Evolutionary conservation across 2,113 vertebrate genomes (phyloP).

Genomic region (Eulemur rufifrons): DNA sequence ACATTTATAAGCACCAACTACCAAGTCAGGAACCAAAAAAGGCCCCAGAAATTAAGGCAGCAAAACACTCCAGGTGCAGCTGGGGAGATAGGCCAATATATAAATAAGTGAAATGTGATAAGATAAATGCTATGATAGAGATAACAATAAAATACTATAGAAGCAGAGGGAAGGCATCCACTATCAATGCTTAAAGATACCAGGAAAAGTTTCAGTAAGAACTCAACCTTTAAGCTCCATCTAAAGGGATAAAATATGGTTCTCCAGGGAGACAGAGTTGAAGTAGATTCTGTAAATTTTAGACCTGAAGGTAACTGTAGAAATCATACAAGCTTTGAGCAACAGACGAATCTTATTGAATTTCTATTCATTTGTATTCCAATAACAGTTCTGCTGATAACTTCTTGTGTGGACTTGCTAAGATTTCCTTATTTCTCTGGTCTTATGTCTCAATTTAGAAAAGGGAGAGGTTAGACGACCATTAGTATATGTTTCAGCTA

Average conservation of each 20-base stretch:
- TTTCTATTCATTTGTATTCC: constrained; percentile 31
- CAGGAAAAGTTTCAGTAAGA: neutral
- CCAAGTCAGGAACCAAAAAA: neutral
- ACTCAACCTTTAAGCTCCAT: neutral
- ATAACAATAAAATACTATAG: neutral
- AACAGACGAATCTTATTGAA: neutral
- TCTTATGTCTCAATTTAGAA: constrained; percentile 24
- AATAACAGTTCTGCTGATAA: neutral
- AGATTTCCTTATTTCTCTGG: neutral
- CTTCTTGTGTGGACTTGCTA: neutral
- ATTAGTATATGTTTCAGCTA: neutral
- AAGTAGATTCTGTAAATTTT: constrained; percentile 15
- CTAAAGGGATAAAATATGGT: constrained; percentile 7
- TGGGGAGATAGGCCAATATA: neutral
- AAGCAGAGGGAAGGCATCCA: constrained; percentile 8
- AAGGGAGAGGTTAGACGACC: neutral
- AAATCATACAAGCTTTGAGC: constrained; percentile 19
- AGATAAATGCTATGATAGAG: neutral
- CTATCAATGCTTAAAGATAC: neutral
- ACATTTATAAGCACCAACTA: neutral
- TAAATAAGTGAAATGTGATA: constrained; percentile 5
- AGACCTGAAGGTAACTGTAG: neutral
- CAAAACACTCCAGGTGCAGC: neutral
- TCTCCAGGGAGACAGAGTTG: neutral
- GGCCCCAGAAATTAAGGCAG: neutral